phyloP scores from a whole-genome alignment of 2,797 vertebrate genomes.

The Enteromius radiatus region DNA sequence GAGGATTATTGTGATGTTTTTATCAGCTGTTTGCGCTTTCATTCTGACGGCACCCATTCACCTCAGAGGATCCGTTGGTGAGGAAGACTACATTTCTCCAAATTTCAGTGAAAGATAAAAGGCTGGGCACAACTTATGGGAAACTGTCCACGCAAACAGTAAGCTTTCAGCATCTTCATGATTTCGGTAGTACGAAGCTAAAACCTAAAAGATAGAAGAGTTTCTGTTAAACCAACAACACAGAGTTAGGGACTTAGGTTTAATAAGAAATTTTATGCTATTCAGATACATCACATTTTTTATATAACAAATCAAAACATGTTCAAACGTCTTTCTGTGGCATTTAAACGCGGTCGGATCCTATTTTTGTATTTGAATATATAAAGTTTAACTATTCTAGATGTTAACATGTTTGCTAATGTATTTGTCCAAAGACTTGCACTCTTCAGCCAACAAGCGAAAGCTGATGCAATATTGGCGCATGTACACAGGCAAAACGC shows the following conservation, averaged over 20 bases:
- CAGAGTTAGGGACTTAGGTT: too few relatives aligned
- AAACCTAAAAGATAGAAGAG: too few relatives aligned
- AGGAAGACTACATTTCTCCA: not conserved
- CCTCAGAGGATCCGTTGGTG: not conserved
- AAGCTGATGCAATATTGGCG: conserved; percentile 31
- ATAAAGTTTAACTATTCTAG: not conserved
- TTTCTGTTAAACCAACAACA: not conserved
- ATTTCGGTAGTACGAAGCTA: not conserved
- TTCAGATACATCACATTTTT: too few relatives aligned
- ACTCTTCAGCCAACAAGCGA: not conserved
- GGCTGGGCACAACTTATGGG: not conserved
- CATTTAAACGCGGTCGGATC: not conserved
- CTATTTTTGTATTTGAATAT: not conserved
- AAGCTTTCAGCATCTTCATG: not conserved
- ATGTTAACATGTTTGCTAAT: not conserved
- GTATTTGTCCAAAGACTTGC: not conserved
- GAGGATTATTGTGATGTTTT: not conserved
- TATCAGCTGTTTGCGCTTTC: not conserved
- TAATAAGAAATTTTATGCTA: too few relatives aligned
- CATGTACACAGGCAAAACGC: not conserved
- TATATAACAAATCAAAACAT: not conserved
- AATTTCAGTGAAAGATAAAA: not conserved
- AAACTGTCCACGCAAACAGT: not conserved
- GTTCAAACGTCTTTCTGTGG: not conserved
- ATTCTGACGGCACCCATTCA: not conserved